phyloP scores from a whole-genome alignment of 2,888 invertebrate species.

The Gerosis bhagava region DNA sequence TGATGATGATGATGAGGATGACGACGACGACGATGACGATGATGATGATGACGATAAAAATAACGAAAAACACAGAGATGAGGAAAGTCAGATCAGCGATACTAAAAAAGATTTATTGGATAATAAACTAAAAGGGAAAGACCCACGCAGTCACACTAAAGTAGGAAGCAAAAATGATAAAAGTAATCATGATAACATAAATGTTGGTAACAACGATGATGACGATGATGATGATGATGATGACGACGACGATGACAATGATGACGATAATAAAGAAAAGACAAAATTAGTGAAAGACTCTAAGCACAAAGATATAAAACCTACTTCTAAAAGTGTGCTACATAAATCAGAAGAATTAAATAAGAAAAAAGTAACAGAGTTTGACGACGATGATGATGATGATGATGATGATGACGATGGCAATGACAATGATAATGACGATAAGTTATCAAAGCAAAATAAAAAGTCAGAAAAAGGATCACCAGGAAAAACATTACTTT shows the following conservation, averaged over 20 bases:
- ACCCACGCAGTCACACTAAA: no score
- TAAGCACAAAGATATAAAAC: conserved; percentile 8
- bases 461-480: not conserved
- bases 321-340: conserved; percentile 20
- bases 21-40: conserved; percentile 32
- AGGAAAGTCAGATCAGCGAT: conserved; percentile 13
- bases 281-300: no score
- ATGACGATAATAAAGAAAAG: conserved; percentile 29
- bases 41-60: conserved; percentile 37
- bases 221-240: conserved; percentile 34
- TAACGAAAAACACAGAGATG: conserved; percentile 30
- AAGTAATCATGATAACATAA: conserved; percentile 31
- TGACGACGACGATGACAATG: conserved; percentile 36
- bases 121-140: conserved; percentile 8
- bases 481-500: conserved; percentile 4
- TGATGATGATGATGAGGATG: conserved; percentile 16
- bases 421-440: conserved; percentile 25
- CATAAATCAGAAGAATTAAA: not conserved
- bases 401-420: conserved; percentile 27
- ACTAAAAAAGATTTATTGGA: not conserved
- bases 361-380: conserved; percentile 15
- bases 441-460: conserved; percentile 26
- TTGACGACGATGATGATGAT: conserved; percentile 31
- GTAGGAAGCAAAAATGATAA: conserved; percentile 15
- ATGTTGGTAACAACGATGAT: conserved; percentile 33